Evolutionary conservation across 2,888 invertebrate genomes (phyloP).

Genomic region (Lasius fuliginosus): DNA sequence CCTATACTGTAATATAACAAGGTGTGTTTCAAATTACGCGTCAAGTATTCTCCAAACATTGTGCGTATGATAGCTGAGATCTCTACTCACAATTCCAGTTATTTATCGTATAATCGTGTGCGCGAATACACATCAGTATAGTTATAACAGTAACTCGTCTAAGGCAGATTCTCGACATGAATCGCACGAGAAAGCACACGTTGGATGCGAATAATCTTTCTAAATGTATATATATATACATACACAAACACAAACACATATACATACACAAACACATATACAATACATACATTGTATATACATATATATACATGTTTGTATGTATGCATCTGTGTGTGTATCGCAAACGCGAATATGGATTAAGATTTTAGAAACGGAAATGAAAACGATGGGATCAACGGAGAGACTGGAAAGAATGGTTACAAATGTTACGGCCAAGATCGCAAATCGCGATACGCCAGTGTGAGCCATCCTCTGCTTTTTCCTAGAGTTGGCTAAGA

Average conservation of each 20-base stretch:
- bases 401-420: slow-evolving; percentile 59
- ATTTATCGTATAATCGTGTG: not conserved
- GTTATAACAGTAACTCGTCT: not conserved
- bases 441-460: slow-evolving; percentile 66
- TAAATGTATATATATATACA: not conserved
- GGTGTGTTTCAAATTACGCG: not conserved
- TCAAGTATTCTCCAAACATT: not conserved
- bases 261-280: not conserved
- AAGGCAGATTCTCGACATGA: slow-evolving; percentile 1
- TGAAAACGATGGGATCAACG: slow-evolving; percentile 42
- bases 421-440: slow-evolving; percentile 64
- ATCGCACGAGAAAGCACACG: slow-evolving; percentile 25
- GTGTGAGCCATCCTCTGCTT: slow-evolving; percentile 52
- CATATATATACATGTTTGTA: not conserved
- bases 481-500: slow-evolving; percentile 54
- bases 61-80: not conserved
- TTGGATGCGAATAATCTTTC: slow-evolving; percentile 32
- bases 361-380: slow-evolving; percentile 54
- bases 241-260: not conserved
- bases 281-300: not conserved
- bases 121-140: not conserved
- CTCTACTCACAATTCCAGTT: not conserved
- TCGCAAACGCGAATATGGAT: slow-evolving; percentile 3
- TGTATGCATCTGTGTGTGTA: no score
- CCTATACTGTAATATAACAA: not conserved